Evolutionary conservation across 2,113 vertebrate genomes (phyloP).

Genomic region (Chlamydotis undulata): DNA sequence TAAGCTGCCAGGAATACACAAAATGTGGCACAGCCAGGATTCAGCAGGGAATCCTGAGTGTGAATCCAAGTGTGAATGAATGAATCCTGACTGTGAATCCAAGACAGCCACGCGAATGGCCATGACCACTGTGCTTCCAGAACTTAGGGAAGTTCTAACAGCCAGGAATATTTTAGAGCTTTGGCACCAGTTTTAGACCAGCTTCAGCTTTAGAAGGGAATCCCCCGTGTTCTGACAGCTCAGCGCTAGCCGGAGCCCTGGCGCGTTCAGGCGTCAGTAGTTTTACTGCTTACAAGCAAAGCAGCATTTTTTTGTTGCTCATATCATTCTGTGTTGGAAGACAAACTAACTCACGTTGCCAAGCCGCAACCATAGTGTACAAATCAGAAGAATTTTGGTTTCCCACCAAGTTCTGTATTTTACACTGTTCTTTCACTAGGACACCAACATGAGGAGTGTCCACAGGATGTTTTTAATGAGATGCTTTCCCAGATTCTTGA

Average conservation of each 20-base stretch:
- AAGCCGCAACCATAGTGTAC: not conserved
- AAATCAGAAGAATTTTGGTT: not conserved
- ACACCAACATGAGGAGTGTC: not conserved
- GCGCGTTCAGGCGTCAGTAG: not conserved
- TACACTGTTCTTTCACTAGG: not conserved
- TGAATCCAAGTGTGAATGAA: no score
- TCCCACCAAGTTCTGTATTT: not conserved
- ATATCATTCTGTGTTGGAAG: not conserved
- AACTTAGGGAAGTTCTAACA: not conserved
- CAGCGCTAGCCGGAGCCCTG: not conserved
- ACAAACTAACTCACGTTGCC: rapidly evolving
- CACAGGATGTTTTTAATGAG: not conserved
- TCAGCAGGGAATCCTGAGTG: not conserved
- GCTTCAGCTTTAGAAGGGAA: not conserved
- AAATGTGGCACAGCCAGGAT: not conserved
- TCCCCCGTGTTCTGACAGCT: not conserved
- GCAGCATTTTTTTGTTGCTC: not conserved
- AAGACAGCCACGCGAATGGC: not conserved
- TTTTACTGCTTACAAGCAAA: not conserved
- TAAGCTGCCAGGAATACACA: rapidly evolving
- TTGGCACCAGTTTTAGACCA: not conserved
- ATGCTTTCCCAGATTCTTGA: not conserved
- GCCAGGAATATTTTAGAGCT: not conserved
- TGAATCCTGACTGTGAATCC: no score
- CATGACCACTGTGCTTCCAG: not conserved